Evolutionary conservation across 2,797 vertebrate genomes (phyloP), one percentile per base, ranked within the genome.

Genomic region (Danio aesculapii): DNA sequence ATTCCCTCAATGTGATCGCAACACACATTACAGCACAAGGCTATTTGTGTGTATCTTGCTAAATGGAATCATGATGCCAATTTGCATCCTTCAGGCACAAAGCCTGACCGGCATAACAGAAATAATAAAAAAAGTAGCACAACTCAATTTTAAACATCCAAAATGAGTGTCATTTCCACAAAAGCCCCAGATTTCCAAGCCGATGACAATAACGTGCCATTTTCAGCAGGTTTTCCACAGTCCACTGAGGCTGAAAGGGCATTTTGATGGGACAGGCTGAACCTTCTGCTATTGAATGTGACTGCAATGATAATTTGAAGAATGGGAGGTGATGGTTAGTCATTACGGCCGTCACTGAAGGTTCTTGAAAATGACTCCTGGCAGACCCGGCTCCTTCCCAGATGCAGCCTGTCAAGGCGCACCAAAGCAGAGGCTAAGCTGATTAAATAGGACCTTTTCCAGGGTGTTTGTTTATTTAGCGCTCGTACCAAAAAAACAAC

Each of bases 321-420:
- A 88, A 89, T 85, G 80, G 71, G 66, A 84, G 84, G 84, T 88
- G 87, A 90, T 88, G 78, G 85, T 82, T 85, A 81, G 81, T 86
- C 83, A 86, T 88, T 89, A 89, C 55, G 53, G 70, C 77, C 85
- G 66, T 87, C 86, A 88, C 76, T 79, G 84, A 74, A 55, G 83
- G 75, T 81, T 84, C 81, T 67, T 84, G 82, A 84, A 87, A 90
- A 88, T 87, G 86, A 84, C 81, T 77, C 16, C 21, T 88, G 88
- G 85, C 88, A 88, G 84, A 79, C 43, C 77, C 68, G 76, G 79
- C 79, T 82, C 67, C 84, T 76, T 86, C 77, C 70, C 77, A 86
- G 72, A 83, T 85, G 87, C 72, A 79, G 77, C 50, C 77, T 87
- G 86, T 88, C 86, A 86, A 81, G 85, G 79, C 41, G 83, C 82